A percentile compares a stretch with the other conserved stretches of the same genome.
Evolutionary conservation across 2,113 vertebrate genomes (phyloP).

Genomic region (Percina caprodes): DNA sequence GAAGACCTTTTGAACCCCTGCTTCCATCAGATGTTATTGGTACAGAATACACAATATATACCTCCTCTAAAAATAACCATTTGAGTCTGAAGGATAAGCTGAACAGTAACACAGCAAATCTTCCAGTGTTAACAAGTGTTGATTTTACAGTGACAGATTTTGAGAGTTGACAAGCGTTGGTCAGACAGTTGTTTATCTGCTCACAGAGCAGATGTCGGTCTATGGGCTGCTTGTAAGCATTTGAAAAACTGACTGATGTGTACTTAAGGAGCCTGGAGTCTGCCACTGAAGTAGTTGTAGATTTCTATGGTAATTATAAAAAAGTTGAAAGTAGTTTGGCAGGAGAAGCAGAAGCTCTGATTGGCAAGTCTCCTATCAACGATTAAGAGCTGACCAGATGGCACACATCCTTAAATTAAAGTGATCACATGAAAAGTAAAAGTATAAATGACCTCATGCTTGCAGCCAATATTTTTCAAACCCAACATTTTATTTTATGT

Average conservation of each 20-base stretch:
- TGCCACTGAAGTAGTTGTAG: background rate
- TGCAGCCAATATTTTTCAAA: background rate
- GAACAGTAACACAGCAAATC: constrained; percentile 51
- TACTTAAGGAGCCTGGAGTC: background rate
- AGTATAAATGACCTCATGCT: background rate
- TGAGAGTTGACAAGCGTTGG: constrained; percentile 29
- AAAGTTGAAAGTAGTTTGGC: background rate
- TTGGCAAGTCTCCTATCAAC: background rate
- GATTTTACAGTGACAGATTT: constrained; percentile 57
- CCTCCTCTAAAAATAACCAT: constrained; percentile 34
- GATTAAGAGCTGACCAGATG: background rate
- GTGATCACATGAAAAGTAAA: background rate
- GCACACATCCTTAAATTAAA: background rate
- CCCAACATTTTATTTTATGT: background rate
- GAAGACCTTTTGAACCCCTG: constrained; percentile 31
- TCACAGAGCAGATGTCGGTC: constrained; percentile 25
- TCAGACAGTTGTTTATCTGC: constrained; percentile 35
- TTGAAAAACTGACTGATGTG: background rate
- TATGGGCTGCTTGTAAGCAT: background rate
- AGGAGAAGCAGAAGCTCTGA: background rate
- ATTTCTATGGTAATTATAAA: background rate
- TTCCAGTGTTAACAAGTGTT: constrained; percentile 54
- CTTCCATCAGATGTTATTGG: constrained; percentile 43
- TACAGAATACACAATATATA: constrained; percentile 36
- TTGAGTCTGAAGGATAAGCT: constrained; percentile 7